These are phyloP conservation scores for Tipula vernalis DNA, from an alignment of 2,888 invertebrate species.

Conservation along the genomic window DNA sequence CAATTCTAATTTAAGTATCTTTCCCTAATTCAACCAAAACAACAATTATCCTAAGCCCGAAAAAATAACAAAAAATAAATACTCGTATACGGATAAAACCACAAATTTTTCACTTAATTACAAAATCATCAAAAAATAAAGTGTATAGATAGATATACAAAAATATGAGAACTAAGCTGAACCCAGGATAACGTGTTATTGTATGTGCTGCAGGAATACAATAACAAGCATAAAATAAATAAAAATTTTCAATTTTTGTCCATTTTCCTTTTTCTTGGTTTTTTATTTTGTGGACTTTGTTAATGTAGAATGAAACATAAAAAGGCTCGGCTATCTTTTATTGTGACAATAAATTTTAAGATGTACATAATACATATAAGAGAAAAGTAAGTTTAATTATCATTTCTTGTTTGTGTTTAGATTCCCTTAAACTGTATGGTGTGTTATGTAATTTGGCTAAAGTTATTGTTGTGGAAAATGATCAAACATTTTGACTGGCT, in stretches of 20 bases:
- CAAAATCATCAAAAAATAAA: background rate
- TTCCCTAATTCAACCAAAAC: background rate
- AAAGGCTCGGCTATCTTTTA: background rate
- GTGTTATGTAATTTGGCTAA: background rate
- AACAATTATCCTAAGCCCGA: background rate
- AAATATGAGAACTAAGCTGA: background rate
- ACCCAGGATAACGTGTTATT: background rate
- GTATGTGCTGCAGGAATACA: background rate
- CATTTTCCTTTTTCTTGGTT: background rate
- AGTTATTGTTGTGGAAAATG: background rate
- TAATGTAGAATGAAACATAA: background rate
- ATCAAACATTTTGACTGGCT: background rate
- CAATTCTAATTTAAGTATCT: background rate
- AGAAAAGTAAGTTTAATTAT: background rate
- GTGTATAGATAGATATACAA: background rate
- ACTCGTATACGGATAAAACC: background rate
- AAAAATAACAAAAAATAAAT: background rate
- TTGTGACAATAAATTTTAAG: background rate
- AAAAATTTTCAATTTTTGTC: background rate
- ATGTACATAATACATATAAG: background rate
- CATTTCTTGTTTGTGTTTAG: background rate
- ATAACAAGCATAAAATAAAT: background rate
- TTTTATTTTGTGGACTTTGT: background rate
- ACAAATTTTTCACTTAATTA: background rate
- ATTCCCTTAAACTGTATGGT: background rate